Conservation (phyloP, 2,113 vertebrate species). For the Microtus montanus region DNA sequence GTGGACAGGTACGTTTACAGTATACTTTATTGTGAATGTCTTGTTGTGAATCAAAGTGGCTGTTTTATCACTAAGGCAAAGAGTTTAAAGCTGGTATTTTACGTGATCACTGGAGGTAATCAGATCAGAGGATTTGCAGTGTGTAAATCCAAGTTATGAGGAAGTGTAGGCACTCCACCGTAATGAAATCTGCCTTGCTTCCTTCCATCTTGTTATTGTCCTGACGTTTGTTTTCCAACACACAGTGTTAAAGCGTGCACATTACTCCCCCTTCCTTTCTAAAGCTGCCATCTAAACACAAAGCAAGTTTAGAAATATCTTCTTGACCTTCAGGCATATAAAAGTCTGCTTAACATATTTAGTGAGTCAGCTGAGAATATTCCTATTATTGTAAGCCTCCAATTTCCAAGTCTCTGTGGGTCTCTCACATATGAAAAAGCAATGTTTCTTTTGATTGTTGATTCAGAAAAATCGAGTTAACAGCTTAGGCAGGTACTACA, state of each 20-base stretch:
- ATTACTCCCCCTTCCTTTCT: conserved; percentile 62
- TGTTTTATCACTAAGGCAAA: conserved; percentile 84
- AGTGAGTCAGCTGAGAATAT: conserved; percentile 73
- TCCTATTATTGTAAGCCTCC: conserved; percentile 50
- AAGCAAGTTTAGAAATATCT: conserved; percentile 68
- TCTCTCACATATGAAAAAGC: conserved; percentile 39
- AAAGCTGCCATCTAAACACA: conserved; percentile 63
- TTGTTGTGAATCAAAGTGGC: conserved; percentile 85
- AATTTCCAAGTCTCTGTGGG: not conserved
- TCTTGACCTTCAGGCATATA: conserved; percentile 31
- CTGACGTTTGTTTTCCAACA: conserved; percentile 68
- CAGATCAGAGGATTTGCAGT: conserved; percentile 80
- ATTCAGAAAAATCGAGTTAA: conserved; percentile 57
- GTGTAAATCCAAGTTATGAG: conserved; percentile 83
- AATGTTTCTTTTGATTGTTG: conserved; percentile 51
- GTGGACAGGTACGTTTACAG: conserved; percentile 94
- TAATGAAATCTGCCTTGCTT: conserved; percentile 78
- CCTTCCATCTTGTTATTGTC: conserved; percentile 75
- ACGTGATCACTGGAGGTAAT: conserved; percentile 81
- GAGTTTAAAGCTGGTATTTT: conserved; percentile 82
- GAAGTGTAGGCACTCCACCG: conserved; percentile 74
- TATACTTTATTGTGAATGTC: conserved; percentile 81
- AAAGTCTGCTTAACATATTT: conserved; percentile 61
- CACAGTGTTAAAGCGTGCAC: conserved; percentile 62
- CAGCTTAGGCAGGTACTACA: not conserved